phyloP scores from a whole-genome alignment of 2,888 invertebrate genomes.

The Chesias legatella region DNA sequence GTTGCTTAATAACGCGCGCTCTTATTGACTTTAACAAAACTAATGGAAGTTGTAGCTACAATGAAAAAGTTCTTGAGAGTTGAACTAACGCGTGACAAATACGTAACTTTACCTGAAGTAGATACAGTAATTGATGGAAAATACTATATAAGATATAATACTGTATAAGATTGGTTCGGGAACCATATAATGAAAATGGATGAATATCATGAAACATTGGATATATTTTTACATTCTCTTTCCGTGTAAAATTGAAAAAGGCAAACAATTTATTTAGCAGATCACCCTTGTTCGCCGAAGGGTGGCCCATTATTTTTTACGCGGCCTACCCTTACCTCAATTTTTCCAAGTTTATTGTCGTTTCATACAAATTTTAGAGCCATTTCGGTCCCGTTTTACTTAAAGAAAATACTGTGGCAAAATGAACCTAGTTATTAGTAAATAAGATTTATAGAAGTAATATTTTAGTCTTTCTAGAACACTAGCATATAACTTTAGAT shows the following conservation, averaged over 20 bases:
- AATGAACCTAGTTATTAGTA: too few species aligned
- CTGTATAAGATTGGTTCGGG: too few species aligned
- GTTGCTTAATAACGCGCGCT: slow-evolving; percentile 3
- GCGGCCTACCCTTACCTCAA: slow-evolving; percentile 63
- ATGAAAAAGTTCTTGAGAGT: neutral
- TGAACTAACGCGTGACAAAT: neutral
- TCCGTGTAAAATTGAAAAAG: slow-evolving; percentile 59
- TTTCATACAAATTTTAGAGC: slow-evolving; percentile 68
- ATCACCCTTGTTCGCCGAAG: slow-evolving; percentile 50
- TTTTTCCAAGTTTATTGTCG: slow-evolving; percentile 63
- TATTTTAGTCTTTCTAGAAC: slow-evolving; percentile 33
- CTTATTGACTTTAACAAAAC: neutral
- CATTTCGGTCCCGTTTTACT: slow-evolving; percentile 43
- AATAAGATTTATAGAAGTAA: too few species aligned
- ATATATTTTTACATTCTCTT: slow-evolving; percentile 10
- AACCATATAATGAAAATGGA: neutral
- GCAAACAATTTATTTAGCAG: slow-evolving; percentile 69
- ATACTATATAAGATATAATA: too few species aligned
- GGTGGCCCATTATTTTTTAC: slow-evolving; percentile 73
- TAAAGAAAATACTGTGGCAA: slow-evolving; percentile 17
- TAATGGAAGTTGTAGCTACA: neutral
- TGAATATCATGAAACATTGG: slow-evolving; percentile 5
- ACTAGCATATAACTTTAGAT: slow-evolving; percentile 11
- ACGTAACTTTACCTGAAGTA: too few species aligned
- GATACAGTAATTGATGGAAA: too few species aligned